Evolutionary conservation across 2,797 vertebrate species (phyloP).

Genomic region (Masticophis lateralis): DNA sequence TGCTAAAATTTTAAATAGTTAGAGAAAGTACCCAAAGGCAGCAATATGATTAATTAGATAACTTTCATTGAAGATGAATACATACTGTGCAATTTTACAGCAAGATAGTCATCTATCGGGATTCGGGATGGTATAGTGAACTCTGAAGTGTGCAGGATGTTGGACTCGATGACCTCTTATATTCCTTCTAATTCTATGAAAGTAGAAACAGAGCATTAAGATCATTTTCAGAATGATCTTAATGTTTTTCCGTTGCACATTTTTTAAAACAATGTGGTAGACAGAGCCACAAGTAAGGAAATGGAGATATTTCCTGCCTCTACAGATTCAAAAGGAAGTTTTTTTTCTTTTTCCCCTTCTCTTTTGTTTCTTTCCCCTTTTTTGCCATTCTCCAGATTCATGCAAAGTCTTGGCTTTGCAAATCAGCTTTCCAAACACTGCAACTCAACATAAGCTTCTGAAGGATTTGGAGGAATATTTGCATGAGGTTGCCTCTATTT

Average conservation of each 20-base stretch:
- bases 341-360: background rate
- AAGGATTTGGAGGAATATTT: background rate
- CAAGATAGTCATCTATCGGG: background rate
- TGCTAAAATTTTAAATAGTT: background rate
- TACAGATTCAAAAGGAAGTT: background rate
- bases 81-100: background rate
- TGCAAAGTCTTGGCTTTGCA: background rate
- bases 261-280: background rate
- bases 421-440: background rate
- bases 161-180: background rate
- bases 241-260: background rate
- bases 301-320: conserved; percentile 10
- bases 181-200: background rate
- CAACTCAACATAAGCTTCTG: background rate
- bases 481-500: background rate
- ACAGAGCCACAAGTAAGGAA: conserved; percentile 38
- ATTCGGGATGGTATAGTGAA: background rate
- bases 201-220: background rate
- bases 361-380: background rate
- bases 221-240: background rate
- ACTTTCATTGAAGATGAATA: background rate
- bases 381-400: background rate
- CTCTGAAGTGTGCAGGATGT: background rate
- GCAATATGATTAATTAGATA: background rate
- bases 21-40: background rate